Evolutionary conservation across 2,888 invertebrate genomes (phyloP).

Genomic region (Calephelis perditalis): DNA sequence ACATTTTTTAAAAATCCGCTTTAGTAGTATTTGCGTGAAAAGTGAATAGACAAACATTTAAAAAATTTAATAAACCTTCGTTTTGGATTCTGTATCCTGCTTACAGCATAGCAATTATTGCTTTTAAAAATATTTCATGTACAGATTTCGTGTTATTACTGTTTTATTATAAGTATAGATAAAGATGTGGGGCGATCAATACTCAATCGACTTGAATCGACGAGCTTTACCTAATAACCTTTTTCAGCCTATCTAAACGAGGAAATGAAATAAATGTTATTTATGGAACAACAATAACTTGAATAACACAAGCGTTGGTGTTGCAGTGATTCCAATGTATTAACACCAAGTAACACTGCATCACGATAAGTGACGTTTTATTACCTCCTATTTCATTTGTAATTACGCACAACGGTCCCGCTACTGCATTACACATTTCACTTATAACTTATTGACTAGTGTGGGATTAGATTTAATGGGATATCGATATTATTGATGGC

Average conservation of each 20-base stretch:
- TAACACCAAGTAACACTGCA: slow-evolving; percentile 1
- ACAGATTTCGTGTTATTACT: too few relatives aligned
- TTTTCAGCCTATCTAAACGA: neutral
- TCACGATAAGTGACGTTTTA: slow-evolving; percentile 30
- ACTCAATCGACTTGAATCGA: too few relatives aligned
- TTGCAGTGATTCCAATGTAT: slow-evolving; percentile 5
- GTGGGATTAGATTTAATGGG: slow-evolving; percentile 2
- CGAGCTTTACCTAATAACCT: too few relatives aligned
- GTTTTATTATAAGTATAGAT: too few relatives aligned
- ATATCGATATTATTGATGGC: neutral
- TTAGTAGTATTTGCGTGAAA: too few relatives aligned
- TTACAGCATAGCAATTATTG: too few relatives aligned
- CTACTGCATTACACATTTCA: slow-evolving; percentile 2
- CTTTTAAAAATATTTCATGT: too few relatives aligned
- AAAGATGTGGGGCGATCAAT: too few relatives aligned
- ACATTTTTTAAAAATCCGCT: too few relatives aligned
- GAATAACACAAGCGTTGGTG: slow-evolving; percentile 4
- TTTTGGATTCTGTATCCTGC: too few relatives aligned
- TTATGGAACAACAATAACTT: slow-evolving; percentile 17
- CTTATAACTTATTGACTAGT: slow-evolving; percentile 7
- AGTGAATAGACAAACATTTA: too few relatives aligned
- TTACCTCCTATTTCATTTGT: slow-evolving; percentile 32
- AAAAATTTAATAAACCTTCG: too few relatives aligned
- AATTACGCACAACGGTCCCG: slow-evolving; percentile 23
- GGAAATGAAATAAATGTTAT: slow-evolving; percentile 13